These are phyloP conservation scores for Dermolepida albohirtum DNA, from an alignment of 2,888 invertebrate genomes.

Conservation along the genomic window DNA sequence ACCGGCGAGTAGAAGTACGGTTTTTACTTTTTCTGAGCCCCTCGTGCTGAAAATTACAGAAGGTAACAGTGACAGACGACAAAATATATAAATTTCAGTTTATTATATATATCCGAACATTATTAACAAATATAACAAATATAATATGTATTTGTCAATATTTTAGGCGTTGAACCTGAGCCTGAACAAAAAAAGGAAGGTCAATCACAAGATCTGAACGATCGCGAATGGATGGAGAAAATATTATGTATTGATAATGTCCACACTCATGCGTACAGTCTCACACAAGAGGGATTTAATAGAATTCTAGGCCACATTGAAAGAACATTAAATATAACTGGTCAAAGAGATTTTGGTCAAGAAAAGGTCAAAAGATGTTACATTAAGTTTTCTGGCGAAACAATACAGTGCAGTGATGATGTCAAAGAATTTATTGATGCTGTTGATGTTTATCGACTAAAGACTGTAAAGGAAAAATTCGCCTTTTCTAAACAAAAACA, in stretches of 20 bases:
- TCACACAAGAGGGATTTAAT: constrained; percentile 53
- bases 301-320: constrained; percentile 7
- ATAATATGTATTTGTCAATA: constrained; percentile 5
- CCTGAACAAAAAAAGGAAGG: constrained; percentile 13
- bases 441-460: constrained; percentile 54
- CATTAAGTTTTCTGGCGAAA: constrained; percentile 48
- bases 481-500: neutral
- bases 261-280: constrained; percentile 67
- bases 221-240: constrained; percentile 59
- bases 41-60: constrained; percentile 53
- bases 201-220: constrained; percentile 36
- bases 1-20: constrained; percentile 48
- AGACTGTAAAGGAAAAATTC: constrained; percentile 50
- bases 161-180: constrained; percentile 37
- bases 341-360: neutral
- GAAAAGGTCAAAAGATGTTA: constrained; percentile 48
- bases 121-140: constrained; percentile 5
- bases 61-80: constrained; percentile 45
- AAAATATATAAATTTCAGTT: neutral
- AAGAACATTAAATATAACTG: neutral
- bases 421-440: constrained; percentile 57
- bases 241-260: constrained; percentile 67
- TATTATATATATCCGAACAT: neutral
- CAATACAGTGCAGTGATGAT: constrained; percentile 54
- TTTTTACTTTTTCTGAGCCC: constrained; percentile 56